Conservation (phyloP, 2,888 invertebrate genomes). For the Timema podura region DNA sequence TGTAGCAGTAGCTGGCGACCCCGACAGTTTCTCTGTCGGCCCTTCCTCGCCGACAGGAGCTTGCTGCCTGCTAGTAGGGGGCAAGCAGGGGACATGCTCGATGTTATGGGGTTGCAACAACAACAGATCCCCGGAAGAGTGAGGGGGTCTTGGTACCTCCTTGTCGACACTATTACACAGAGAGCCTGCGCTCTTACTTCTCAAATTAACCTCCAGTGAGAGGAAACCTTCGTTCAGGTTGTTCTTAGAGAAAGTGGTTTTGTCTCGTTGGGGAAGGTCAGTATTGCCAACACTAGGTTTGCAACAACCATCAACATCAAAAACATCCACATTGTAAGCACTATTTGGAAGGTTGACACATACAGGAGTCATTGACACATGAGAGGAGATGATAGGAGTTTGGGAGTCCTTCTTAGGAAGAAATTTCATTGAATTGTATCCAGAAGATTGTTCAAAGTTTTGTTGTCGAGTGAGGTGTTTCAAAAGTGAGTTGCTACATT, state of each 20-base stretch:
- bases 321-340: conserved; percentile 22
- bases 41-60: conserved; percentile 21
- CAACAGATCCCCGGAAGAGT: conserved; percentile 15
- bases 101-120: conserved; percentile 21
- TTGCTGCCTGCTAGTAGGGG: conserved; percentile 41
- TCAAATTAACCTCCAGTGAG: too few species aligned
- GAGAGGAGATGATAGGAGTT: too few species aligned
- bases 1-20: conserved; percentile 41
- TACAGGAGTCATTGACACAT: too few species aligned
- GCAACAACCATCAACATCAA: conserved; percentile 16
- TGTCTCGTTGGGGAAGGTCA: background rate
- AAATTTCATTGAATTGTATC: too few species aligned
- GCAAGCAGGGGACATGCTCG: conserved; percentile 43
- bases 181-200: conserved; percentile 29
- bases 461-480: too few species aligned
- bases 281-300: conserved; percentile 12
- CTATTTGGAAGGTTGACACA: background rate
- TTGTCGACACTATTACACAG: conserved; percentile 10
- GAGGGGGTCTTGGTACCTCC: conserved; percentile 15
- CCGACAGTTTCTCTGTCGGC: conserved; percentile 3
- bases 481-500: too few species aligned
- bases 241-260: background rate
- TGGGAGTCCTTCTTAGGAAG: too few species aligned
- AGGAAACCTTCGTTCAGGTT: conserved; percentile 3
- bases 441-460: too few species aligned